Conservation (phyloP, 2,888 invertebrate genomes). For the Mythimna ferrago region DNA sequence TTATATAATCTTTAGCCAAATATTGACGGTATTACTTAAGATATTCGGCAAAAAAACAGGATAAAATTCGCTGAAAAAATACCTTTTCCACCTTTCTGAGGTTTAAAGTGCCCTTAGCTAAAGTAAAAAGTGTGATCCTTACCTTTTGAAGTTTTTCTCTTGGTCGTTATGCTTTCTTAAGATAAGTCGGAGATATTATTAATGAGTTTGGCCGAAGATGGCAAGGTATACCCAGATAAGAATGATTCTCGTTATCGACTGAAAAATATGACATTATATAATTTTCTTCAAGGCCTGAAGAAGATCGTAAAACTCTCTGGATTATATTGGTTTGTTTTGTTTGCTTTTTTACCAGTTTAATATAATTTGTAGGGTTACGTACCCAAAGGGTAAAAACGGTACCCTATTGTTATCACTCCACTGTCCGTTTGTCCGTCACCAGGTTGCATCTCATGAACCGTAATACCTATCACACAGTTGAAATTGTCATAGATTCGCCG, state of each 20-base stretch:
- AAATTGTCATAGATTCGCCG: no score
- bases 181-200: constrained; percentile 45
- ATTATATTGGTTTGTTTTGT: neutral
- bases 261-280: constrained; percentile 16
- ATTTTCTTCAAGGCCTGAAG: neutral
- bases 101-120: constrained; percentile 43
- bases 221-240: constrained; percentile 8
- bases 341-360: neutral
- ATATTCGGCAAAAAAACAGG: constrained; percentile 18
- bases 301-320: neutral
- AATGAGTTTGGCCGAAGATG: constrained; percentile 34
- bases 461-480: no score
- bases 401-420: no score
- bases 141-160: constrained; percentile 49
- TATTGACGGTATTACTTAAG: constrained; percentile 41
- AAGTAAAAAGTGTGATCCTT: constrained; percentile 53
- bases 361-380: no score
- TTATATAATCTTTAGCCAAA: constrained; percentile 29
- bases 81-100: constrained; percentile 49
- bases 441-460: no score
- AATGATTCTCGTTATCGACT: constrained; percentile 21
- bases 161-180: constrained; percentile 41
- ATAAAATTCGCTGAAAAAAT: constrained; percentile 33
- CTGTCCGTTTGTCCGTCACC: no score
- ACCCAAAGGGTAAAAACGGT: no score